A percentile compares a stretch with the other conserved stretches of the same genome.
These are phyloP conservation scores for Antitype chi DNA, from an alignment of 2,888 invertebrate genomes.

Conservation along the genomic window DNA sequence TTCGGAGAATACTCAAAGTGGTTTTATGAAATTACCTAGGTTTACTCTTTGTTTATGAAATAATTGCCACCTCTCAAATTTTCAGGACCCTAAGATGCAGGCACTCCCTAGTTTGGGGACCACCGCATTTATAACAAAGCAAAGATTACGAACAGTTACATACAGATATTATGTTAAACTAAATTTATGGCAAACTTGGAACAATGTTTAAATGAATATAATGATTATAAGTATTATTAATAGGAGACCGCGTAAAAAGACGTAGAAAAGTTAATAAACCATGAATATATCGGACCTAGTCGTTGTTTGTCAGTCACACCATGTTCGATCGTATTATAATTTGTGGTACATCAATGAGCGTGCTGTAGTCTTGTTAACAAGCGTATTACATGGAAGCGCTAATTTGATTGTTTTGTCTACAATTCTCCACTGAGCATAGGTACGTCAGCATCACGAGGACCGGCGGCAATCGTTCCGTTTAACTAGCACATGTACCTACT, in stretches of 20 bases:
- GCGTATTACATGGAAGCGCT: conserved; percentile 62
- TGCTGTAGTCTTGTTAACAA: conserved; percentile 57
- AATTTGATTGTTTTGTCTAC: conserved; percentile 67
- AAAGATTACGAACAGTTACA: not conserved
- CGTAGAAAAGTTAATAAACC: conserved; percentile 10
- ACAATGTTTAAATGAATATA: not conserved
- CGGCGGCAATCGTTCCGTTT: conserved; percentile 42
- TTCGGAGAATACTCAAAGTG: not conserved
- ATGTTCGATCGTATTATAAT: conserved; percentile 51
- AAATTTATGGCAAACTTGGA: not conserved
- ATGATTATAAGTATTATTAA: no score
- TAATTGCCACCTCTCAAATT: not conserved
- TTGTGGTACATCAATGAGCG: conserved; percentile 49
- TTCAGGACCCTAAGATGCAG: not conserved
- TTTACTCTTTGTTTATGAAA: not conserved
- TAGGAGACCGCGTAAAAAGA: conserved; percentile 2
- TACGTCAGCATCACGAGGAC: conserved; percentile 64
- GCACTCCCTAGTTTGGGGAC: not conserved
- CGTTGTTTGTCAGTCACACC: conserved; percentile 16
- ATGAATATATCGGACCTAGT: not conserved
- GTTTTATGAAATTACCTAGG: not conserved
- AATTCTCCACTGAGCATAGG: conserved; percentile 40
- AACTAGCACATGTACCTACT: conserved; percentile 34
- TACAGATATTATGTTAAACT: not conserved
- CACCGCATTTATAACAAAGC: not conserved